Conservation (phyloP, 2,113 vertebrate genomes). For the Rhynchomys soricoides region DNA sequence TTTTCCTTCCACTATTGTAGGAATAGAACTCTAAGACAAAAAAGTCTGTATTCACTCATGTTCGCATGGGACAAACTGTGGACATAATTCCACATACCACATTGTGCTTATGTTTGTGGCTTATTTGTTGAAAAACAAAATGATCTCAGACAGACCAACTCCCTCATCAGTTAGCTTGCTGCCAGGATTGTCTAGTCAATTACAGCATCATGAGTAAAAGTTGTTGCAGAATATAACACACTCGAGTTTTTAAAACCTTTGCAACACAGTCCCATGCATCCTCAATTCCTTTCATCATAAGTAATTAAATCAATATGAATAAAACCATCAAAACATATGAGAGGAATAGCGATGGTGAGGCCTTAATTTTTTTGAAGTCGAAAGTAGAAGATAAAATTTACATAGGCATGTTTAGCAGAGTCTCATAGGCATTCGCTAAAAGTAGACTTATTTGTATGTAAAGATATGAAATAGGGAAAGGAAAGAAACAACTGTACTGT, state of each 20-base stretch:
- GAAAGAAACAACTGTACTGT: background rate
- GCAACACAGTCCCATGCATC: background rate
- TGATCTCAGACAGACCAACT: background rate
- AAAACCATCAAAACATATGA: background rate
- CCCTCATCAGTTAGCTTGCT: background rate
- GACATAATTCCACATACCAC: background rate
- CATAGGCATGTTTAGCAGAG: background rate
- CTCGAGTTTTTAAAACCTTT: background rate
- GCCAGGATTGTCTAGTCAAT: background rate
- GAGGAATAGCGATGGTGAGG: background rate
- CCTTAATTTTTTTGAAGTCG: background rate
- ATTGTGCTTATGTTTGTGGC: background rate
- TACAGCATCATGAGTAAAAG: background rate
- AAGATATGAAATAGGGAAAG: background rate
- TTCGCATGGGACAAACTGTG: background rate
- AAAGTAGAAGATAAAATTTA: constrained; percentile 11
- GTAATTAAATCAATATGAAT: background rate
- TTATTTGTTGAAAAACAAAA: constrained; percentile 33
- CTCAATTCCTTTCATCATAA: background rate
- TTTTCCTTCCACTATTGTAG: background rate
- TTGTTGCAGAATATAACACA: background rate
- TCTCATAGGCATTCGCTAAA: background rate
- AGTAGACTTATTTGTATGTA: background rate
- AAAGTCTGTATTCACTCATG: background rate
- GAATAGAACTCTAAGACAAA: background rate